Percentiles rank a stretch among this genome's conserved stretches.
These are phyloP conservation scores for Epinotia demarniana DNA, from an alignment of 2,888 invertebrate genomes.

Conservation along the genomic window DNA sequence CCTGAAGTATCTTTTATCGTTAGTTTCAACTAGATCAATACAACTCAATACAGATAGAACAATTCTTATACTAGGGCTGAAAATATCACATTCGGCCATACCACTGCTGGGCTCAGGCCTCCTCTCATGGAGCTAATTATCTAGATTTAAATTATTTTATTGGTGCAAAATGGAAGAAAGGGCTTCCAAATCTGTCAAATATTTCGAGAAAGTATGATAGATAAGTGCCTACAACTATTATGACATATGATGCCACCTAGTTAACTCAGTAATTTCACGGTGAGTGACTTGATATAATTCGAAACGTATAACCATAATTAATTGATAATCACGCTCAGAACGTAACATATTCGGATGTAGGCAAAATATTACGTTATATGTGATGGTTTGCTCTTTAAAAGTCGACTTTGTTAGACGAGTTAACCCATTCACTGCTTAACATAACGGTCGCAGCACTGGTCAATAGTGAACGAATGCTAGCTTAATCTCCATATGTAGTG, in stretches of 20 bases:
- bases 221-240: neutral
- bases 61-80: no score
- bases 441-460: no score
- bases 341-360: slow-evolving; percentile 4
- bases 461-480: no score
- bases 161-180: neutral
- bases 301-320: neutral
- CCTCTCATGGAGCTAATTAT: no score
- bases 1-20: neutral
- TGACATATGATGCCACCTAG: neutral
- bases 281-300: slow-evolving; percentile 5
- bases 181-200: neutral
- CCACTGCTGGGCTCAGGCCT: no score
- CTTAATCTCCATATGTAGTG: no score
- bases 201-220: neutral
- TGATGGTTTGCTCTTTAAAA: neutral
- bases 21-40: no score
- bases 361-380: neutral
- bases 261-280: slow-evolving; percentile 7
- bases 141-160: no score
- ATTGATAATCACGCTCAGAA: slow-evolving; percentile 7
- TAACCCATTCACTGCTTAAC: no score
- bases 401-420: neutral
- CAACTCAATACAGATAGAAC: no score
- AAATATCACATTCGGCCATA: no score